A percentile compares a stretch with the other conserved stretches of the same genome.
Conservation (phyloP, 2,797 vertebrate species). For the Ispidina lecontei region DNA sequence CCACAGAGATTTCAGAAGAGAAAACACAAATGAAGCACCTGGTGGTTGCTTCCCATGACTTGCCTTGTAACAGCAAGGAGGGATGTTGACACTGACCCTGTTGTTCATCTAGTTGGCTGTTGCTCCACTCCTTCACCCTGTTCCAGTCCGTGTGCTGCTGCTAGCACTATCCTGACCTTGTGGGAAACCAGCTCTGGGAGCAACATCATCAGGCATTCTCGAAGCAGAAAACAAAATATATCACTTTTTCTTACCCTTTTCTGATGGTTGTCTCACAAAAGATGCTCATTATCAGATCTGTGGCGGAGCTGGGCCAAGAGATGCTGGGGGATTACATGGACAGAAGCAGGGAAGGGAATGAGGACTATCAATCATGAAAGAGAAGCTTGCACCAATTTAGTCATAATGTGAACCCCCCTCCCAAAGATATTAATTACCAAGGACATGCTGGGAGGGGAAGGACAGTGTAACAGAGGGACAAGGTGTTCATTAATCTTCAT, state of each 20-base stretch:
- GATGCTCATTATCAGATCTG: neutral
- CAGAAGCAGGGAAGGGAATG: neutral
- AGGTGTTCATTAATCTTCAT: constrained; percentile 43
- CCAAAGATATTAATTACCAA: constrained; percentile 32
- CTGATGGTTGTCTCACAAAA: neutral
- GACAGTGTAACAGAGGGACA: neutral
- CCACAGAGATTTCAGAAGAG: neutral
- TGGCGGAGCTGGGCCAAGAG: neutral
- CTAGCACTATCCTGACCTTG: neutral
- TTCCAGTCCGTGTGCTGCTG: neutral
- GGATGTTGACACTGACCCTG: neutral
- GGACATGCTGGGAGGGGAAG: neutral
- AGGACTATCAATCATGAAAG: neutral
- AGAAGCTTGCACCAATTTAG: neutral
- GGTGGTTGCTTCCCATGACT: neutral
- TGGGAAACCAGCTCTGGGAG: neutral
- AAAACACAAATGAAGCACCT: neutral
- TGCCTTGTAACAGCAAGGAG: neutral
- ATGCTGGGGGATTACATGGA: neutral
- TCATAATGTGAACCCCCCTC: neutral
- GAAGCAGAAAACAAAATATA: neutral
- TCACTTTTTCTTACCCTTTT: neutral
- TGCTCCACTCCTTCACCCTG: neutral
- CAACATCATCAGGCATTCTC: neutral
- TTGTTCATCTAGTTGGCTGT: neutral